Base-by-base conservation (phyloP, 2,113 vertebrate genomes). In the Neogale vison region DNA sequence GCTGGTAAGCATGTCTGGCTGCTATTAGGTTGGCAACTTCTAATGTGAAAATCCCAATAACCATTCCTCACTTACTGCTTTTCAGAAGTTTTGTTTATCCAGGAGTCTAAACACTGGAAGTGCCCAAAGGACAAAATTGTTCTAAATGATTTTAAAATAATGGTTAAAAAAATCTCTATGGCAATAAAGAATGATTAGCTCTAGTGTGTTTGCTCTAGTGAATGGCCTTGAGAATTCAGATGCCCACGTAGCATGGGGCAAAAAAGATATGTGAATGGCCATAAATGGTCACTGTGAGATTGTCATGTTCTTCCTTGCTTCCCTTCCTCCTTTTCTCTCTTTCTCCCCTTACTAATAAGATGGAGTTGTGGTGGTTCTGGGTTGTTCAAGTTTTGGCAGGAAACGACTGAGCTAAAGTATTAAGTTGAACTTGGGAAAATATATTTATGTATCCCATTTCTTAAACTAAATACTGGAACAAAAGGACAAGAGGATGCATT, bases 11-110 rank as follows among this genome's bases (percentile, higher is more conserved):
- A 85, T 2, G 45, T 34, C 88, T 89, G 83, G 7, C 65, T 96
- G 79, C 52, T 26, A 34, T 85, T 80, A 65, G 82, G 42, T 34
- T 69, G 86, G 72, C 80, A 8, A 20, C 93, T 86, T 59, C 80
- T 80, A 52, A 67, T n/a, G 81, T 94, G 67, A 82, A 93, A 83
- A 79, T 95, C 61, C 89, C 52, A 71, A 74, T 96, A 59, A 79
- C 34, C 18, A 1, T n/a, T 89, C 72, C 67, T 93, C 39, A 85
- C 23, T 26, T 45, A 39, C 21, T 11, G 39, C 84, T 88, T 39
- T 69, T 89, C 50, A 57, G 57, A 95, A 23, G 76, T 81, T 36
- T 77, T 85, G 50, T 93, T 80, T 88, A 85, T 57, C 29, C 57
- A 31, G 57, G 36, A 96, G 23, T 89, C 67, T 90, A 81, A 95